Evolutionary conservation across 2,113 vertebrate species (phyloP).

Genomic region (Paratilapia polleni): DNA sequence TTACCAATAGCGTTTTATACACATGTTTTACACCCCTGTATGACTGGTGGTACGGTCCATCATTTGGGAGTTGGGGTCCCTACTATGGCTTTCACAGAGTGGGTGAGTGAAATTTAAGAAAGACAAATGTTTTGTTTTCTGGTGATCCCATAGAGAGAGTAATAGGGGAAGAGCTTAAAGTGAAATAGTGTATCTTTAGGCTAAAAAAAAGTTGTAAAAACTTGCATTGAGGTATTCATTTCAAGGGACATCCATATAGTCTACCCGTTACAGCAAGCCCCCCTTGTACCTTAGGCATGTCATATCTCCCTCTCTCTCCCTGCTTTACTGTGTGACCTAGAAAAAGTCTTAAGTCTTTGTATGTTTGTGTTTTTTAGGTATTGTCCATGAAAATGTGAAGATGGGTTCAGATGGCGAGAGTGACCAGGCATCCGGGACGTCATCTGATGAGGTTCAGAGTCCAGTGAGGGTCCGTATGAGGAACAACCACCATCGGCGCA

Average conservation of each 20-base stretch:
- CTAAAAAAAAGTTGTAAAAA: constrained; percentile 1
- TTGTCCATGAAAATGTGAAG: constrained; percentile 82
- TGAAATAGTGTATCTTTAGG: not conserved
- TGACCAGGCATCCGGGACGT: constrained; percentile 81
- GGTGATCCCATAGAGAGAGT: not conserved
- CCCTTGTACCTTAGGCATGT: not conserved
- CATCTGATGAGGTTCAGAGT: constrained; percentile 81
- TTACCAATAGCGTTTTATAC: constrained; percentile 55
- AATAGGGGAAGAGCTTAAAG: not conserved
- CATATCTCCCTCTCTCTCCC: not conserved
- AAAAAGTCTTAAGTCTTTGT: not conserved
- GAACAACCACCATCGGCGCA: constrained; percentile 81
- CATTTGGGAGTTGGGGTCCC: constrained; percentile 5
- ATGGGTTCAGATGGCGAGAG: constrained; percentile 84
- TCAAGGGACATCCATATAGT: not conserved
- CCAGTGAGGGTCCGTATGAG: constrained; percentile 82
- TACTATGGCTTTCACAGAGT: not conserved
- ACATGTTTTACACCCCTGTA: constrained; percentile 26
- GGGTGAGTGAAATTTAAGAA: constrained; percentile 16
- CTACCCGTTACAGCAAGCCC: not conserved
- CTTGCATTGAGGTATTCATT: not conserved
- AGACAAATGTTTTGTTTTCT: constrained; percentile 11
- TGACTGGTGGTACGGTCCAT: constrained; percentile 46
- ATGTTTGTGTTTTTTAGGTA: constrained; percentile 61
- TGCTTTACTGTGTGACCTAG: not conserved